phyloP scores from a whole-genome alignment of 2,888 invertebrate species.

The Diarsia mendica region DNA sequence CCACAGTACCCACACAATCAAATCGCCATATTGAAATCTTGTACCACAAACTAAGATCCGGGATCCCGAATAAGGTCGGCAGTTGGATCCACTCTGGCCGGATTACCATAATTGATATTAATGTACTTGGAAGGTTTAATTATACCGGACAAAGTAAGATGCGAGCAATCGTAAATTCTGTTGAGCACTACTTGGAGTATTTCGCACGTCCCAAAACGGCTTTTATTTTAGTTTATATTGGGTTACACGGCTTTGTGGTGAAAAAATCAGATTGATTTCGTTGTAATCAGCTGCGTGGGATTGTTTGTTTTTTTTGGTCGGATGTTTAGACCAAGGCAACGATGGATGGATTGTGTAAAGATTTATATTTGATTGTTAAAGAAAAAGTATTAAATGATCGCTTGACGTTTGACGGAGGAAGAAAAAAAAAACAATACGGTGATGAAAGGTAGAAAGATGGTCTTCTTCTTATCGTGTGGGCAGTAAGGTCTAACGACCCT shows the following conservation, averaged over 20 bases:
- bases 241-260: conserved; percentile 43
- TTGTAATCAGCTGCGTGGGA: conserved; percentile 43
- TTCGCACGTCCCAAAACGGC: conserved; percentile 64
- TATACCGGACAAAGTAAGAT: conserved; percentile 82
- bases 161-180: conserved; percentile 76
- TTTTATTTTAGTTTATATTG: conserved; percentile 67
- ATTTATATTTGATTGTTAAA: too few relatives aligned
- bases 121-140: conserved; percentile 85
- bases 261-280: conserved; percentile 53
- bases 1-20: conserved; percentile 25
- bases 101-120: conserved; percentile 88
- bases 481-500: too few relatives aligned
- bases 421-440: too few relatives aligned
- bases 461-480: too few relatives aligned
- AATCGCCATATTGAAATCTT: conserved; percentile 66
- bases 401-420: too few relatives aligned
- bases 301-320: neutral
- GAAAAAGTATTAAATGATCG: too few relatives aligned
- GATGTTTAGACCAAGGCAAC: too few relatives aligned
- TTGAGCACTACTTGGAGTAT: conserved; percentile 61
- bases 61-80: conserved; percentile 73
- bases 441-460: too few relatives aligned
- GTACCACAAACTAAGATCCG: conserved; percentile 64
- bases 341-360: too few relatives aligned
- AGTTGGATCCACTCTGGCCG: conserved; percentile 77